A percentile compares a stretch with the other conserved stretches of the same genome.
These are phyloP conservation scores for Oopsacas minuta DNA, from an alignment of 37 sponge, comb jelly and placozoan species.

Conservation along the genomic window DNA sequence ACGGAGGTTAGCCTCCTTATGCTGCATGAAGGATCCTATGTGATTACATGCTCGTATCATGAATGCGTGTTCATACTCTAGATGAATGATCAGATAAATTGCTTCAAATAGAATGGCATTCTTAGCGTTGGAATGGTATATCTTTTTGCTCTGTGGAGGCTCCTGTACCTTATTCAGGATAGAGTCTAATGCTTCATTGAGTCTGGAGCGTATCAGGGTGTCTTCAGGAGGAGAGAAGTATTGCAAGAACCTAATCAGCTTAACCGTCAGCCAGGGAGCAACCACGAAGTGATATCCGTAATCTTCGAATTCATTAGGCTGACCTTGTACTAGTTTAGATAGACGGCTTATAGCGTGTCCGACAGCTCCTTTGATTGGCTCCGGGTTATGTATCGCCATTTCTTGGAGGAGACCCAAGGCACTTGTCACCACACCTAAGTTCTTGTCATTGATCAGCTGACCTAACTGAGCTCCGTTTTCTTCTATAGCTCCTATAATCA, in stretches of 20 bases:
- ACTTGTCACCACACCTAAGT: conserved; percentile 83
- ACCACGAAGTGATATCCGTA: conserved; percentile 91
- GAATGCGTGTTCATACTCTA: conserved; percentile 74
- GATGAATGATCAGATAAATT: conserved; percentile 83
- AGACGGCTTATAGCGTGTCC: conserved; percentile 51
- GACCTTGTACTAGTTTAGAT: conserved; percentile 39
- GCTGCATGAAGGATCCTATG: conserved; percentile 62
- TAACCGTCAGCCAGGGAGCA: conserved; percentile 87
- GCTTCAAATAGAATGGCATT: conserved; percentile 88
- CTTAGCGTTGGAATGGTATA: conserved; percentile 87
- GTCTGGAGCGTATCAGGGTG: conserved; percentile 39
- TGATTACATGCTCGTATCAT: conserved; percentile 75
- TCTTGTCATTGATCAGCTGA: conserved; percentile 65
- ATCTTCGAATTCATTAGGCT: conserved; percentile 61
- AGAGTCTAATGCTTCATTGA: conserved; percentile 68
- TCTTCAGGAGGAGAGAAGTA: conserved; percentile 65
- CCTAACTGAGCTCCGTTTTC: conserved; percentile 44
- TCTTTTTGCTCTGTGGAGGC: conserved; percentile 79
- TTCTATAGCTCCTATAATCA: conserved; percentile 21
- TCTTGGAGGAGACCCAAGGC: conserved; percentile 72
- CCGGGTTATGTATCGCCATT: conserved; percentile 38
- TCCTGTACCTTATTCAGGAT: conserved; percentile 72
- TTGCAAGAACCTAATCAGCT: conserved; percentile 69
- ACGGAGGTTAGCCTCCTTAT: conserved; percentile 76
- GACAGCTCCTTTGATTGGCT: conserved; percentile 41